Percentiles rank a stretch among this genome's conserved stretches.
phyloP scores from a whole-genome alignment of 2,113 vertebrate species.

The Felis chaus region DNA sequence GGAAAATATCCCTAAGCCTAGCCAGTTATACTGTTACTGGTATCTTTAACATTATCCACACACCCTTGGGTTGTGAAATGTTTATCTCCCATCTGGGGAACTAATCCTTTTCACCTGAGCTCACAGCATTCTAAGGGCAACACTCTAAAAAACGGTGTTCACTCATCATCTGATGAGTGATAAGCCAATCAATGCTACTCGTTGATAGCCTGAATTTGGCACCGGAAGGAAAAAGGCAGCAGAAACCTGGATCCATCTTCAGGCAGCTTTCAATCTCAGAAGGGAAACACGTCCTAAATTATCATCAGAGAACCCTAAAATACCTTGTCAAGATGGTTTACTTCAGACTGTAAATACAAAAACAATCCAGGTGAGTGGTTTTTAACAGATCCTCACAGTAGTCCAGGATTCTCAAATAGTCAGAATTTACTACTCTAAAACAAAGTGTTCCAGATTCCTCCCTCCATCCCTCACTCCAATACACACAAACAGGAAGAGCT shows the following conservation, averaged over 20 bases:
- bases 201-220: not conserved
- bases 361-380: not conserved
- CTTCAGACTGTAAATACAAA: not conserved
- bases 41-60: conserved; percentile 14
- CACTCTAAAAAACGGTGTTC: not conserved
- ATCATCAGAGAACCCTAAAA: not conserved
- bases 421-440: conserved; percentile 5
- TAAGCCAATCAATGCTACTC: not conserved
- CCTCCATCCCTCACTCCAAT: not conserved
- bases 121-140: not conserved
- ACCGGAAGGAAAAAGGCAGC: not conserved
- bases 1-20: not conserved
- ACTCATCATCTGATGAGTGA: not conserved
- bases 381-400: not conserved
- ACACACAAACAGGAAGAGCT: not conserved
- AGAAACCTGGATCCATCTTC: not conserved
- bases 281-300: not conserved
- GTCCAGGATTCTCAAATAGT: not conserved
- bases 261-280: not conserved
- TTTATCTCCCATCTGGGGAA: not conserved
- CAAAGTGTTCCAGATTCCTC: not conserved
- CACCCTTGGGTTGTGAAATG: not conserved
- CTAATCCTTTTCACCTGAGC: not conserved
- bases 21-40: not conserved
- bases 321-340: not conserved